Evolutionary conservation across 2,113 vertebrate species (phyloP).

Genomic region (Brachypteracias leptosomus): DNA sequence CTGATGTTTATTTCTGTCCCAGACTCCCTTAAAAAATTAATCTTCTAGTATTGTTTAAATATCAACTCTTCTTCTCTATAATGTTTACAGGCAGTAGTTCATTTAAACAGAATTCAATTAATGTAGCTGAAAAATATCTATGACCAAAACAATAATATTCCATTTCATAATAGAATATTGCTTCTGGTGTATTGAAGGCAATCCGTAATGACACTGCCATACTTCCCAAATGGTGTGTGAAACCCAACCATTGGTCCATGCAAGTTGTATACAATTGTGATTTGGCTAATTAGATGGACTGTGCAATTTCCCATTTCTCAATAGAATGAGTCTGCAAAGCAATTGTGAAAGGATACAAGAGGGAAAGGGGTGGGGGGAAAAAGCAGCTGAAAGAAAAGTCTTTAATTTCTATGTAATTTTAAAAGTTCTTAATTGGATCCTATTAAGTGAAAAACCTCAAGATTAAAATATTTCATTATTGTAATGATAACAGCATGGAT

Average conservation of each 20-base stretch:
- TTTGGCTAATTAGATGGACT: slow-evolving; percentile 59
- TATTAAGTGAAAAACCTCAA: slow-evolving; percentile 52
- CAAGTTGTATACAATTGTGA: slow-evolving; percentile 39
- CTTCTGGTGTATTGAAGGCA: slow-evolving; percentile 24
- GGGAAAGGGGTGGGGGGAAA: too few species aligned
- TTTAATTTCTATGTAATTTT: slow-evolving; percentile 48
- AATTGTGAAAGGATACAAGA: slow-evolving; percentile 3
- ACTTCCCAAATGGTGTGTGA: slow-evolving; percentile 73
- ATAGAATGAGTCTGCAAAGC: slow-evolving; percentile 19
- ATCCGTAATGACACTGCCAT: not conserved
- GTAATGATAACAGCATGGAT: not conserved
- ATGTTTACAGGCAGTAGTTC: slow-evolving; percentile 26
- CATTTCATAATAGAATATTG: slow-evolving; percentile 58
- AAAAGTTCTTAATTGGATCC: slow-evolving; percentile 59
- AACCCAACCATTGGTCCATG: slow-evolving; percentile 59
- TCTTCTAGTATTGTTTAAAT: slow-evolving; percentile 48
- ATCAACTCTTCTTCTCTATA: slow-evolving; percentile 14
- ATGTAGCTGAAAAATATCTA: slow-evolving; percentile 3
- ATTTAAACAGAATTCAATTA: slow-evolving; percentile 66
- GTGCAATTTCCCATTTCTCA: slow-evolving; percentile 59
- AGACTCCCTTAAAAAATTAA: slow-evolving; percentile 34
- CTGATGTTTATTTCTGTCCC: not conserved
- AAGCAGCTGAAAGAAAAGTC: not conserved
- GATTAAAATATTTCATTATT: slow-evolving; percentile 67
- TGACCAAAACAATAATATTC: slow-evolving; percentile 30